These are phyloP conservation scores for Tragulus kanchil DNA, from an alignment of 2,113 vertebrate genomes.

Conservation along the genomic window DNA sequence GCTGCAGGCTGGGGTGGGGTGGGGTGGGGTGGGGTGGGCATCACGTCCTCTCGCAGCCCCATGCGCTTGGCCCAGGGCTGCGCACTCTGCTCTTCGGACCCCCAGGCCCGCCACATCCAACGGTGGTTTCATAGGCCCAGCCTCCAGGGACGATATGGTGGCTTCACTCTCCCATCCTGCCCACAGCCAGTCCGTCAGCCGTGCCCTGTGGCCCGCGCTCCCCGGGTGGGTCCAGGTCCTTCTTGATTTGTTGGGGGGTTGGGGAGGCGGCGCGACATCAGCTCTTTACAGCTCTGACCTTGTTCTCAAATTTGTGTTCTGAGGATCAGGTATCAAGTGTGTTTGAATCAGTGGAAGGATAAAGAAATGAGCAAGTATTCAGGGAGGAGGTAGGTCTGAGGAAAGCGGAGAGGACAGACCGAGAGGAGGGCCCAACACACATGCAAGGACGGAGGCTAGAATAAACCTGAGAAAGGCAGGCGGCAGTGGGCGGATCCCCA, in stretches of 20 bases:
- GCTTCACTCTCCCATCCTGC: neutral
- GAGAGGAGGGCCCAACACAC: neutral
- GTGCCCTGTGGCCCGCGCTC: neutral
- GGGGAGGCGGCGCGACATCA: fast-evolving
- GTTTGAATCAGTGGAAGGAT: neutral
- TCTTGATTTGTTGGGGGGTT: neutral
- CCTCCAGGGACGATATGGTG: neutral
- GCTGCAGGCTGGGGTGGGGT: neutral
- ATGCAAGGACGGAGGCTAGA: neutral
- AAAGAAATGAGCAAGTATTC: fast-evolving
- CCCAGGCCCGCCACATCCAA: no score
- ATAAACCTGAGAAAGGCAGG: fast-evolving
- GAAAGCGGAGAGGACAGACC: neutral
- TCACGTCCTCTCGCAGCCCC: neutral
- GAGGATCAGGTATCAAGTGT: neutral
- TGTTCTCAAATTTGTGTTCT: no score
- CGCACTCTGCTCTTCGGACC: neutral
- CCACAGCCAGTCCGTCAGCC: neutral
- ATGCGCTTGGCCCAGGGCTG: neutral
- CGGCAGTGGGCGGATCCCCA: neutral
- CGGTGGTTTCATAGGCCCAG: fast-evolving
- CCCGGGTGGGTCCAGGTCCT: neutral
- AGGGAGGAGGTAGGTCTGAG: fast-evolving
- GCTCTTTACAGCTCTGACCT: neutral
- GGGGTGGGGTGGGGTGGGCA: no score